Evolutionary conservation across 2,113 vertebrate genomes (phyloP).

Genomic region (Notiomystis cincta): DNA sequence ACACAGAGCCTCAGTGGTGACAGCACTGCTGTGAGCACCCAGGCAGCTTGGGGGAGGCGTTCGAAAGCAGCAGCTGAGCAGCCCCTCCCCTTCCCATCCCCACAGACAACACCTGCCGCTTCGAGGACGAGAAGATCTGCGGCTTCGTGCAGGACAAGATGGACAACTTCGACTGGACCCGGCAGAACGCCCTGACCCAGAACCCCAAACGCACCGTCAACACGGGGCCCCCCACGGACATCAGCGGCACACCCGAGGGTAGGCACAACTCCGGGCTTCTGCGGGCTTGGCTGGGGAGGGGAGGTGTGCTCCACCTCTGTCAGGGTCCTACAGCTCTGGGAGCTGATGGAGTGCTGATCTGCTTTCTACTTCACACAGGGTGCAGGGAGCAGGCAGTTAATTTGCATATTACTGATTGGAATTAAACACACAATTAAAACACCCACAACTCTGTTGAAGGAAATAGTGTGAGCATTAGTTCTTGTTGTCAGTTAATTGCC

Average conservation of each 20-base stretch:
- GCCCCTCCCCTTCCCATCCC: neutral
- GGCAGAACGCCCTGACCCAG: slow-evolving; percentile 90
- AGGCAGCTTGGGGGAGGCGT: neutral
- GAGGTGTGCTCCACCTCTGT: accelerated
- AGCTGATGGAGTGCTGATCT: neutral
- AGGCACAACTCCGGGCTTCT: neutral
- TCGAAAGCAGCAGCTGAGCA: neutral
- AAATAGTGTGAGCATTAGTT: slow-evolving; percentile 36
- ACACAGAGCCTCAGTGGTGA: neutral
- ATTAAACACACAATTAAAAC: slow-evolving; percentile 58
- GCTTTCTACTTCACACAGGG: neutral
- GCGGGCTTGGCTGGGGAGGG: neutral
- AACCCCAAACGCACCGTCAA: slow-evolving; percentile 92
- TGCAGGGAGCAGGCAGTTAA: slow-evolving; percentile 19
- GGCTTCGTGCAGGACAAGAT: slow-evolving; percentile 91
- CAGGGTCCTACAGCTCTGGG: neutral
- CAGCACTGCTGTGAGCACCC: neutral
- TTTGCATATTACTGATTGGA: slow-evolving; percentile 48
- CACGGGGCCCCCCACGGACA: slow-evolving; percentile 89
- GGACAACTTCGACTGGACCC: slow-evolving; percentile 95
- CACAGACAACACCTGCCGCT: slow-evolving; percentile 89
- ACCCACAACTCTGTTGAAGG: slow-evolving; percentile 31
- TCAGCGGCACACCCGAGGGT: slow-evolving; percentile 92
- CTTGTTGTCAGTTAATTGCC: slow-evolving; percentile 55
- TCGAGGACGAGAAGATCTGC: slow-evolving; percentile 91